Conservation (phyloP, 2,888 invertebrate genomes). For the Lasioglossum lativentre region DNA sequence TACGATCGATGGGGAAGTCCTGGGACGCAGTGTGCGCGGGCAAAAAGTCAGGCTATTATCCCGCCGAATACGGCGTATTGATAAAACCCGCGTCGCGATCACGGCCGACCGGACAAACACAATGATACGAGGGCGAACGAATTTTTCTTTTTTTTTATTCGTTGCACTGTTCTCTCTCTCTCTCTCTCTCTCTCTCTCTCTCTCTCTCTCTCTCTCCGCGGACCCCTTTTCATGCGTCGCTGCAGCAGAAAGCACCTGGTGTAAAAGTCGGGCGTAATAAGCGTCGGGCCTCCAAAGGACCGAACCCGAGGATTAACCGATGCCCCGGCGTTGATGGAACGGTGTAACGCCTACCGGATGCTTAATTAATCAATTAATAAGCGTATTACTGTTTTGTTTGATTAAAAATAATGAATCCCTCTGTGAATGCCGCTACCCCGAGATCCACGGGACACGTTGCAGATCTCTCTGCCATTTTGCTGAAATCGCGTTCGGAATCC, state of each 20-base stretch:
- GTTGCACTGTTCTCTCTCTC: not conserved
- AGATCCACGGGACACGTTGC: constrained; percentile 31
- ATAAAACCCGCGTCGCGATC: constrained; percentile 60
- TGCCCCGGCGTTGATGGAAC: constrained; percentile 61
- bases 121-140: constrained; percentile 55
- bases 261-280: constrained; percentile 67
- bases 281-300: constrained; percentile 61
- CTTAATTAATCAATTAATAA: constrained; percentile 80
- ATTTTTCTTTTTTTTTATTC: constrained; percentile 52
- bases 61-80: constrained; percentile 60
- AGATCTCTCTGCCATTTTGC: constrained; percentile 31
- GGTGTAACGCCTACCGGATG: constrained; percentile 69
- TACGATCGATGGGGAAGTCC: constrained; percentile 53
- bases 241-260: constrained; percentile 41
- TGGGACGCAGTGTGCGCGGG: constrained; percentile 38
- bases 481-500: constrained; percentile 55
- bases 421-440: constrained; percentile 39
- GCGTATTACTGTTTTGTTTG: constrained; percentile 78
- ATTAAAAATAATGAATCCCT: constrained; percentile 79
- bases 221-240: constrained; percentile 30
- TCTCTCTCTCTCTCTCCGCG: not conserved
- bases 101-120: constrained; percentile 57
- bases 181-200: not conserved
- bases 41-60: constrained; percentile 61
- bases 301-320: constrained; percentile 68